A percentile compares a stretch with the other conserved stretches of the same genome.
Evolutionary conservation across 2,113 vertebrate species (phyloP).

Genomic region (Lates calcarifer): DNA sequence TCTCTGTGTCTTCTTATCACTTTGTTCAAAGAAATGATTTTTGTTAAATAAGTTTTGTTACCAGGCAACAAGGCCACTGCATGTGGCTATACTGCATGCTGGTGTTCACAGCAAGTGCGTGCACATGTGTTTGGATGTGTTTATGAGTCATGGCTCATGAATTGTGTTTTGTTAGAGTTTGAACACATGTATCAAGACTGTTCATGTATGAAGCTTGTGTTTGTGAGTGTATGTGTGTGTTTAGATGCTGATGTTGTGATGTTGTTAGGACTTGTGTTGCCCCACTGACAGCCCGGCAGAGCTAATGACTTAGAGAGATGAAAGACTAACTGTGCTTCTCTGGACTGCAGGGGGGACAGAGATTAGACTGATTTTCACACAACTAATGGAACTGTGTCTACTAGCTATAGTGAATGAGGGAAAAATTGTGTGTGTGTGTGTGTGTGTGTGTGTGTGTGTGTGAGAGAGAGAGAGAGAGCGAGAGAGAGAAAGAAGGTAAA

Average conservation of each 20-base stretch:
- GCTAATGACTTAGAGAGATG: constrained; percentile 22
- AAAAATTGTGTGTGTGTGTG: neutral
- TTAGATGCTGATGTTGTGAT: constrained; percentile 21
- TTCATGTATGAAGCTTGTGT: neutral
- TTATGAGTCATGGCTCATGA: neutral
- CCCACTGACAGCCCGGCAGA: neutral
- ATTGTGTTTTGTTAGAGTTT: constrained; percentile 1
- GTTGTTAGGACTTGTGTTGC: neutral
- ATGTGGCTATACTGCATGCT: neutral
- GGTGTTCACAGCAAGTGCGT: neutral
- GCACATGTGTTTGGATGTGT: constrained; percentile 22
- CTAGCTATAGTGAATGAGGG: neutral
- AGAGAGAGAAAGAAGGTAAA: neutral
- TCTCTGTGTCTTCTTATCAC: constrained; percentile 21
- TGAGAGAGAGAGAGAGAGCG: neutral
- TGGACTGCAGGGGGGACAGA: neutral
- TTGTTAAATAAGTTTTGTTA: constrained; percentile 35
- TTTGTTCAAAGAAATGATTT: constrained; percentile 3
- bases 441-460: neutral
- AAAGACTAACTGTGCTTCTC: neutral
- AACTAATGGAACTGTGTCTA: neutral
- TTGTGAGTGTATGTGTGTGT: neutral
- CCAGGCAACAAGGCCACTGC: constrained; percentile 43
- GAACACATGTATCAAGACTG: neutral
- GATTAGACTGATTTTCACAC: constrained; percentile 22